These are phyloP conservation scores for Grus americana DNA, from an alignment of 2,113 vertebrate genomes.

Conservation along the genomic window DNA sequence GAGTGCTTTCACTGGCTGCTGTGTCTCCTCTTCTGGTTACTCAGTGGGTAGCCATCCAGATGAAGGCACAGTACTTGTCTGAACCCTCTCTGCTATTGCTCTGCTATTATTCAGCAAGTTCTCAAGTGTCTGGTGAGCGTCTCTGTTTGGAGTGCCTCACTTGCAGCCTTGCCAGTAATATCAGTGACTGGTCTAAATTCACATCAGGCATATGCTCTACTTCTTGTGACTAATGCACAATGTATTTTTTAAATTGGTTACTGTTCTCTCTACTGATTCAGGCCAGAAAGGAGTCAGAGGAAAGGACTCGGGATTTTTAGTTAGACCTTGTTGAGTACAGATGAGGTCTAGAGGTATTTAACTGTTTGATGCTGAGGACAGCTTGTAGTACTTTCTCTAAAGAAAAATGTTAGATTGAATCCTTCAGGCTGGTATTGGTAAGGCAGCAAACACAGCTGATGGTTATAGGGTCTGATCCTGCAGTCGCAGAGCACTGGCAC, in stretches of 20 bases:
- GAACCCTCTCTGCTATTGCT: neutral
- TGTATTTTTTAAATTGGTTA: constrained; percentile 30
- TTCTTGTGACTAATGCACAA: constrained; percentile 18
- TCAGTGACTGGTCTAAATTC: neutral
- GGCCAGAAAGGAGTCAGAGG: constrained; percentile 21
- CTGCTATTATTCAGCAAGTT: constrained; percentile 25
- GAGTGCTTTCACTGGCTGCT: constrained; percentile 45
- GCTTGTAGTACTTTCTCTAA: neutral
- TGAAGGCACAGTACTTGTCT: constrained; percentile 13
- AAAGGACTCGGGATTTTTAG: neutral
- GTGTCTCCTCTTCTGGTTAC: neutral
- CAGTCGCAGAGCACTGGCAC: neutral
- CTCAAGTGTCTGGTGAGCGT: neutral
- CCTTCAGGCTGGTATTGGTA: neutral
- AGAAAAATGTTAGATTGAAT: neutral
- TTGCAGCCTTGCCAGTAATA: neutral
- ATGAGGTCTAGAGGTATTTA: neutral
- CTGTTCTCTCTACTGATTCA: neutral
- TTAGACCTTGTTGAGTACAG: neutral
- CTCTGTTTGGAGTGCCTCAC: neutral
- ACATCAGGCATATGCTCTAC: neutral
- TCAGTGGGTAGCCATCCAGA: neutral
- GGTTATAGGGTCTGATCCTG: neutral
- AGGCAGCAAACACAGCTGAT: neutral
- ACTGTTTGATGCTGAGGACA: neutral